Percentiles rank a stretch among this genome's conserved stretches.
Conservation (phyloP, 2,113 vertebrate species). For the Petaurus breviceps region DNA sequence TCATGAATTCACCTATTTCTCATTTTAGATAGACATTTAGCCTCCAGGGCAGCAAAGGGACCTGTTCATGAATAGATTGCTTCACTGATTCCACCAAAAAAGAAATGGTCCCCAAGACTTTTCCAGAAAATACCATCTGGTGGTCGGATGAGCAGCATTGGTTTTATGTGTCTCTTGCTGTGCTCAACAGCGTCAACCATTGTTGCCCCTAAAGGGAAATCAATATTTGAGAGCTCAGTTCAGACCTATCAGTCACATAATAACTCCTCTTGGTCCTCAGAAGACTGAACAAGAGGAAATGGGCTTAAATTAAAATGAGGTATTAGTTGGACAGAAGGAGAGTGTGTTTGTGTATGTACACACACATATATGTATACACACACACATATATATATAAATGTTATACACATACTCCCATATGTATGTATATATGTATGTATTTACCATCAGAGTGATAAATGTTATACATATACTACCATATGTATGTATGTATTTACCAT, state of each 20-base stretch:
- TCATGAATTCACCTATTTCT: conserved; percentile 38
- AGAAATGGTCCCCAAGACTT: conserved; percentile 2
- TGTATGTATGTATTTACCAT: background rate
- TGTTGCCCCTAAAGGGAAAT: conserved; percentile 41
- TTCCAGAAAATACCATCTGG: conserved; percentile 34
- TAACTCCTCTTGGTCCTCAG: background rate
- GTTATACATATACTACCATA: too few species aligned
- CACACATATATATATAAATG: background rate
- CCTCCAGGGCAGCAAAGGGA: background rate
- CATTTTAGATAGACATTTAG: conserved; percentile 34
- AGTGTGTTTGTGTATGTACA: too few species aligned
- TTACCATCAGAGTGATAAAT: conserved; percentile 1
- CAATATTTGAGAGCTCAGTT: background rate
- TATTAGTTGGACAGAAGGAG: conserved; percentile 1
- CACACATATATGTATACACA: too few species aligned
- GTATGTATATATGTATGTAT: background rate
- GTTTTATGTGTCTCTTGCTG: conserved; percentile 4
- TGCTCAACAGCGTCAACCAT: background rate
- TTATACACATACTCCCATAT: background rate
- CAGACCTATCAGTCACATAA: background rate
- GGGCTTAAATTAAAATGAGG: background rate
- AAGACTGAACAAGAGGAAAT: background rate
- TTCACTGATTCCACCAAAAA: conserved; percentile 2
- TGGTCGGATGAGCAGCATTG: background rate
- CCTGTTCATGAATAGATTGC: background rate